Evolutionary conservation across 2,888 invertebrate genomes (phyloP), one percentile per base, ranked within the genome.

Genomic region (Harpalus rufipes): DNA sequence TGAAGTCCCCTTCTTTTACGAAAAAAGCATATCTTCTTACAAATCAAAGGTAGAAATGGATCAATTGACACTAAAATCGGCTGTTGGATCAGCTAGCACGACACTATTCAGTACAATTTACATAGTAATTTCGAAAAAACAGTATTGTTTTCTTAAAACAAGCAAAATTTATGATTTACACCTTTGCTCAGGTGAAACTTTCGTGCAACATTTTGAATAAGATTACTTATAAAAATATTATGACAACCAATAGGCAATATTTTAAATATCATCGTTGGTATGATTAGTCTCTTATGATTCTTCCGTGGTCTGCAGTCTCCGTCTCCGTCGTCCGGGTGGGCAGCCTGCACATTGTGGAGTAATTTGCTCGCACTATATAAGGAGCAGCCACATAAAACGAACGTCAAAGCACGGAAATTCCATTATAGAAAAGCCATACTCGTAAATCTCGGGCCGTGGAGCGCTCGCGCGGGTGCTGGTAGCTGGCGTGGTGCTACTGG

Each of bases 331-430:
- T 21, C 18, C 51, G 76, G 76, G 79, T 32, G 59, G 59, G 16
- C 59, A 25, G 59, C 32, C 32, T 32, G 32, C 32, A 6, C 32
- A 32, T 32, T 32, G 32, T 32, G 81, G 81, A 81, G 89, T 89
- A 90, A 89, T 90, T 89, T 89, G 87, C 87, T 88, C 88, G 89
- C 89, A 89, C 89, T 89, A 90, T 89, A 89, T 89, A 88, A 89
- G 89, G 89, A 88, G 88, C 89, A 88, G 89, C 89, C 89, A 88
- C 90, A 90, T 90, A 90, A 91, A 91, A 91, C 89, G 89, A 81
- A 89, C 89, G 89, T 88, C 89, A 88, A 89, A 90, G 91, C 91
- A 91, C 90, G 91, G 90, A 91, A 91, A 91, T 90, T 90, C 91
- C 90, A 91, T 91, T 91, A 90, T 89, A 88, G 89, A 88, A 89